These are phyloP conservation scores for Schizopygopsis pylzovi DNA, from an alignment of 2,797 vertebrate species.

Conservation along the genomic window DNA sequence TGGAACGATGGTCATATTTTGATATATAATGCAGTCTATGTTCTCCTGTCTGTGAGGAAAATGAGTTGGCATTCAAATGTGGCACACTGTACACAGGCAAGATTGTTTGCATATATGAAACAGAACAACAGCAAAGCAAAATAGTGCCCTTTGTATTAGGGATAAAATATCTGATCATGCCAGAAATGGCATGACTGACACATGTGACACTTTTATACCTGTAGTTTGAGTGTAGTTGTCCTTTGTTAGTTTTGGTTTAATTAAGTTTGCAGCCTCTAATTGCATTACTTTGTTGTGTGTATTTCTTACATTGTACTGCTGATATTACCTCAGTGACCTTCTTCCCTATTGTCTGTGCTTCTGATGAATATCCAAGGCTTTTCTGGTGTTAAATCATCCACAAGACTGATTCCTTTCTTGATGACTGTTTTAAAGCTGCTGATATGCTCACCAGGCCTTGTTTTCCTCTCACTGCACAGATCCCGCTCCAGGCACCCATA, in stretches of 20 bases:
- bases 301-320: constrained; percentile 26
- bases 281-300: constrained; percentile 3
- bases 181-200: too few relatives aligned
- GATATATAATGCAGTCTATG: not conserved
- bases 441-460: constrained; percentile 54
- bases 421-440: constrained; percentile 71
- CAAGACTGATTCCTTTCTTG: constrained; percentile 55
- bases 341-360: constrained; percentile 47
- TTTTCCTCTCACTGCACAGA: constrained; percentile 39
- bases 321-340: constrained; percentile 32
- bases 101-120: constrained; percentile 2
- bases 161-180: not conserved
- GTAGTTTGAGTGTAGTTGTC: not conserved
- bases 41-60: not conserved
- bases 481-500: constrained; percentile 55
- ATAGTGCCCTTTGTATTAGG: not conserved
- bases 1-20: not conserved
- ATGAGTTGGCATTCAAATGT: constrained; percentile 26
- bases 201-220: not conserved
- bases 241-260: not conserved
- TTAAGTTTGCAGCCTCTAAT: not conserved
- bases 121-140: not conserved
- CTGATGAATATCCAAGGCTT: constrained; percentile 51
- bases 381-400: constrained; percentile 56
- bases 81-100: not conserved